These are phyloP conservation scores for Amblyornis subalaris DNA, from an alignment of 2,113 vertebrate species.

Conservation along the genomic window DNA sequence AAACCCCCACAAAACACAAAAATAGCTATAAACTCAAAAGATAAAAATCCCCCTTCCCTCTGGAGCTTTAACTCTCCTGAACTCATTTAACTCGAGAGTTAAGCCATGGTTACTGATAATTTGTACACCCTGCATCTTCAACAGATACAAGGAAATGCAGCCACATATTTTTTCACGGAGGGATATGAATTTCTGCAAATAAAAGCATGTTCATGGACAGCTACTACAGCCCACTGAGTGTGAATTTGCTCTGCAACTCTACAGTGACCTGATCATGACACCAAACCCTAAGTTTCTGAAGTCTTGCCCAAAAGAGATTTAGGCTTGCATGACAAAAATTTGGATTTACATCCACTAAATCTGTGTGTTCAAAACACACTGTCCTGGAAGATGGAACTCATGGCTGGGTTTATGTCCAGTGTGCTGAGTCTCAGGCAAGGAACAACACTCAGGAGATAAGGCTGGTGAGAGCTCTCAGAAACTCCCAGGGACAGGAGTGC, in stretches of 20 bases:
- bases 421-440: background rate
- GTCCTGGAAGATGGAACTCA: background rate
- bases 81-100: background rate
- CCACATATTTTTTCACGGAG: background rate
- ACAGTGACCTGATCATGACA: background rate
- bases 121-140: background rate
- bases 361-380: background rate
- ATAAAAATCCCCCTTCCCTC: fast-evolving
- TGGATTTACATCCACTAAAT: background rate
- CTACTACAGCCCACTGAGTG: background rate
- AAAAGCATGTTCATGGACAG: background rate
- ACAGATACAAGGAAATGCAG: background rate
- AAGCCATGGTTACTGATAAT: background rate
- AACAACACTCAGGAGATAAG: background rate
- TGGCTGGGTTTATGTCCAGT: background rate
- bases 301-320: background rate
- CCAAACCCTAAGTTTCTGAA: background rate
- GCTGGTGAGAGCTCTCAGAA: background rate
- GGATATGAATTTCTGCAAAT: background rate
- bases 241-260: background rate
- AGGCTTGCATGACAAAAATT: background rate
- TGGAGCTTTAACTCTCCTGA: background rate
- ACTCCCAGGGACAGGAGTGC: background rate
- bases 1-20: background rate
- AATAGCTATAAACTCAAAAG: background rate